Percentiles rank a stretch among this genome's conserved stretches.
These are phyloP conservation scores for Scomber japonicus DNA, from an alignment of 2,113 vertebrate species.

Conservation along the genomic window DNA sequence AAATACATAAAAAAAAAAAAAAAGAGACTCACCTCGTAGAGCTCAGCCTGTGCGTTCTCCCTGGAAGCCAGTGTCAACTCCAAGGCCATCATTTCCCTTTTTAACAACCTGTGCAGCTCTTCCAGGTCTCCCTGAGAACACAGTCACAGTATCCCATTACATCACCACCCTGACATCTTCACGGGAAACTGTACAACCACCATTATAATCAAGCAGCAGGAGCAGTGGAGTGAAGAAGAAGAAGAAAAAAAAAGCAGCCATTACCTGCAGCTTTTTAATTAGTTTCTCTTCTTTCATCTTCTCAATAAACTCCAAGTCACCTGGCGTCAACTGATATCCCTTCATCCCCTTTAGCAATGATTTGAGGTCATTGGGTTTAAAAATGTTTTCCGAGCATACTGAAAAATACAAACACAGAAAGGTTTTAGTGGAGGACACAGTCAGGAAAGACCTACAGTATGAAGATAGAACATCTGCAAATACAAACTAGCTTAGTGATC, in stretches of 20 bases:
- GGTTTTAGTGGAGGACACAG: neutral
- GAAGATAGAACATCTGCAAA: too few species aligned
- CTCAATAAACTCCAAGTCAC: conserved; percentile 77
- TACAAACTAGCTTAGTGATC: too few species aligned
- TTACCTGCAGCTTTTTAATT: conserved; percentile 68
- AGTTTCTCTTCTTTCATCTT: conserved; percentile 63
- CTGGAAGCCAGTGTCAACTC: conserved; percentile 31
- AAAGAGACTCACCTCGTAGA: conserved; percentile 56
- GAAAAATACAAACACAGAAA: neutral
- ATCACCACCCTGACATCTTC: neutral
- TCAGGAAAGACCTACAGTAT: too few species aligned
- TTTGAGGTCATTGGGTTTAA: neutral
- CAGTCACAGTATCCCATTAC: neutral
- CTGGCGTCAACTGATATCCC: conserved; percentile 64
- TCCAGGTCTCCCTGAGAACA: conserved; percentile 62
- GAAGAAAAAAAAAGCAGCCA: neutral
- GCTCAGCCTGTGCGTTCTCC: conserved; percentile 34
- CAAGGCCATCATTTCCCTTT: conserved; percentile 28
- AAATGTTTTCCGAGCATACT: neutral
- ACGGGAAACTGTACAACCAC: too few species aligned
- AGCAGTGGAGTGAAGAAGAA: neutral
- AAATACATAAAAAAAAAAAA: neutral
- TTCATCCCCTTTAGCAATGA: conserved; percentile 79
- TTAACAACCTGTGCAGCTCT: conserved; percentile 41
- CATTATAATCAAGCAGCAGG: neutral